Percentiles rank a stretch among this genome's conserved stretches.
These are phyloP conservation scores for Oreocharis arfaki DNA, from an alignment of 2,113 vertebrate genomes.

Conservation along the genomic window DNA sequence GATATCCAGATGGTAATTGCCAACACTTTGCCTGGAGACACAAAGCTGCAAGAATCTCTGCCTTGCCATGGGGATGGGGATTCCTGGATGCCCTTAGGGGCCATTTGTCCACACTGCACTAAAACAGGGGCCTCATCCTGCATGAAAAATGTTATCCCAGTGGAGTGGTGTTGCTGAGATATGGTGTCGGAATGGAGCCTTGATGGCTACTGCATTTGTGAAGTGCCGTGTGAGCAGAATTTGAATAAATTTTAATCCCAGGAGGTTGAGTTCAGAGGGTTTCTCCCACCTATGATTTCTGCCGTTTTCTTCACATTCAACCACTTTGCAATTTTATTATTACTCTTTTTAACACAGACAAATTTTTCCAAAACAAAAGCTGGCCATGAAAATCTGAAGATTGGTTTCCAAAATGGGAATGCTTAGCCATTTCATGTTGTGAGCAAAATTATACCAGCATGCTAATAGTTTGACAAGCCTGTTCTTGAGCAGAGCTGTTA, in stretches of 20 bases:
- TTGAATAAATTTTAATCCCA: neutral
- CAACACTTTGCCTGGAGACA: neutral
- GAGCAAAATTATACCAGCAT: neutral
- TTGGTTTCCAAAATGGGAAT: neutral
- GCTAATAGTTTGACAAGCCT: slow-evolving; percentile 23
- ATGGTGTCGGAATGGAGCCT: neutral
- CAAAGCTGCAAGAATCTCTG: neutral
- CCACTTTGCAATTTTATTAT: neutral
- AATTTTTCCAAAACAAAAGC: neutral
- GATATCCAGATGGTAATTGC: neutral
- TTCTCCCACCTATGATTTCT: neutral
- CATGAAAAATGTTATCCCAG: neutral
- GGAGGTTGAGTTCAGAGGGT: neutral
- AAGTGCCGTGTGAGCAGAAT: neutral
- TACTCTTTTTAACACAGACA: neutral
- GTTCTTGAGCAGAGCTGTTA: slow-evolving; percentile 19
- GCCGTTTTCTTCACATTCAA: neutral
- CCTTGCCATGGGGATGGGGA: neutral
- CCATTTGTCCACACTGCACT: rapidly evolving
- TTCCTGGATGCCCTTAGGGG: neutral
- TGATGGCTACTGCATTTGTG: neutral
- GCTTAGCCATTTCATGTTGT: neutral
- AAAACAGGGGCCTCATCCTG: neutral
- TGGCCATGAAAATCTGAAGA: neutral
- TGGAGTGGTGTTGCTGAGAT: neutral